Base-by-base conservation (phyloP, 2,113 vertebrate genomes). In the Morone saxatilis region DNA sequence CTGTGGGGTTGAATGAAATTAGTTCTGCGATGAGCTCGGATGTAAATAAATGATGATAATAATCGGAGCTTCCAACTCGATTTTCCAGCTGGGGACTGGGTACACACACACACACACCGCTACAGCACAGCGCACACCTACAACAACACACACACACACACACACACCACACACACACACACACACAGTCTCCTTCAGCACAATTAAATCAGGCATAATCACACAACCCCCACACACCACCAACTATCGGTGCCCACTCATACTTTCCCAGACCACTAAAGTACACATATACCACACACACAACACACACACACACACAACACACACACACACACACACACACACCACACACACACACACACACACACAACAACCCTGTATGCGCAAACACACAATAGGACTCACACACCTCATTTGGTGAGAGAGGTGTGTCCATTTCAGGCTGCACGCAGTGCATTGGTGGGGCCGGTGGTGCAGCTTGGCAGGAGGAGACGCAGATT, bases 11-110 rank as follows among this genome's bases (percentile, higher is more conserved):
- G 75, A 82, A 86, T 81, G 41, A 76, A 85, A 89, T 89, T 84
- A 89, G 70, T 77, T 83, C 80, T 67, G 81, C 61, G 25, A 78
- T 54, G 71, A 87, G 74, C 48, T 40, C 38, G 5, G 70, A 81
- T 83, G 86, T 83, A 83, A 90, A 89, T 91, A 91, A 92, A 90
- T 83, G 78, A 89, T 88, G 83, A 92, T 90, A 71, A 89, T 87
- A 85, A 90, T 89, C 84, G 72, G 68, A 82, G 84, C 81, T 83
- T 89, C 88, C 71, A 86, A 81, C 71, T 83, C 57, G 4, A 74
- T 89, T 86, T 85, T 87, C 82, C 88, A 89, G 80, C 76, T 77
- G 84, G 71, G 51, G 73, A 81, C 50, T 68, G 22, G 66, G 66
- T 70, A 10, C 36, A 2, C 72, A 1, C 54, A 14, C 40, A n/a